These are phyloP conservation scores for Agrochola lychnidis DNA, from an alignment of 2,888 invertebrate species.

Conservation along the genomic window DNA sequence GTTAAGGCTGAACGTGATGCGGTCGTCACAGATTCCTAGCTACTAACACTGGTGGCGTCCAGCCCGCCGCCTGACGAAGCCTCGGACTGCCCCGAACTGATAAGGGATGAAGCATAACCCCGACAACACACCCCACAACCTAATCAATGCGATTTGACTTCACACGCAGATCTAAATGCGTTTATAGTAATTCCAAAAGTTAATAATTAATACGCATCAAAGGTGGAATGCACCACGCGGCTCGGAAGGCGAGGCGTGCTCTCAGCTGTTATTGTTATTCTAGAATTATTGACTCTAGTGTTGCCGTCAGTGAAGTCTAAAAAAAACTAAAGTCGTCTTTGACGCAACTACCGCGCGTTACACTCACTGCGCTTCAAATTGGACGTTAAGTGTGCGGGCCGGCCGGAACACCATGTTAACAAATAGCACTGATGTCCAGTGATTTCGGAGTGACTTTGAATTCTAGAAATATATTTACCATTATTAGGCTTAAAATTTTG, in stretches of 20 bases:
- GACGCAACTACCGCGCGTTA: conserved; percentile 17
- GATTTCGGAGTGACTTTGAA: conserved; percentile 56
- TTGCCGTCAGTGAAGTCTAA: conserved; percentile 32
- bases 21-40: conserved; percentile 89
- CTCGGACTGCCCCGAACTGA: conserved; percentile 62
- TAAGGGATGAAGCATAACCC: conserved; percentile 49
- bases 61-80: conserved; percentile 66
- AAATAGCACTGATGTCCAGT: conserved; percentile 39
- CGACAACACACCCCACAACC: conserved; percentile 22
- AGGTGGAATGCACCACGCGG: conserved; percentile 30
- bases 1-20: conserved; percentile 93
- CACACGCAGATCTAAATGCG: conserved; percentile 27
- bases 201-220: conserved; percentile 29
- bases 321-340: conserved; percentile 27
- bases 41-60: conserved; percentile 77
- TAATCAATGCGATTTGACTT: conserved; percentile 21
- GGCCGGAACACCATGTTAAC: conserved; percentile 15
- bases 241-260: conserved; percentile 33
- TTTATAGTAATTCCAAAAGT: conserved; percentile 29
- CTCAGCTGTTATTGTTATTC: conserved; percentile 43
- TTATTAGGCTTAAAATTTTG: conserved; percentile 63
- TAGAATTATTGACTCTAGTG: conserved; percentile 34
- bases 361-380: conserved; percentile 18
- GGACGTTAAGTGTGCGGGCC: conserved; percentile 3
- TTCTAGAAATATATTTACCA: conserved; percentile 65